Evolutionary conservation across 1,140 invertebrate genomes (phyloP).

Genomic region (Tribolium madens): DNA sequence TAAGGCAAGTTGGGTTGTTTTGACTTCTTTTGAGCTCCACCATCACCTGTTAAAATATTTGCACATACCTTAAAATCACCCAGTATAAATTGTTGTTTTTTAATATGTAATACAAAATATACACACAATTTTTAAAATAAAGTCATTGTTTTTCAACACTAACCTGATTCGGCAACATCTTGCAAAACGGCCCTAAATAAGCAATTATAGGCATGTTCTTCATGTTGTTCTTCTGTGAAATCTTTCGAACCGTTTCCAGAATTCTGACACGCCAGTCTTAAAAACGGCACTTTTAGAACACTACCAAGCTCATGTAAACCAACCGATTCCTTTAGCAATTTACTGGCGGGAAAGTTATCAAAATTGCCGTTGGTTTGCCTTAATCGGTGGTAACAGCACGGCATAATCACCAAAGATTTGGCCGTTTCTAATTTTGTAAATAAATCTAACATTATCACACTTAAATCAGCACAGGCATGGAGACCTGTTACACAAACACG

Average conservation of each 20-base stretch:
- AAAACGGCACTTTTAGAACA: conserved; percentile 73
- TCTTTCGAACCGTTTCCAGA: conserved; percentile 65
- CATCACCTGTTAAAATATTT: too few species aligned
- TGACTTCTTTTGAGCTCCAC: too few species aligned
- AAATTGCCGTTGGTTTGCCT: conserved; percentile 63
- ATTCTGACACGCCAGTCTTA: conserved; percentile 76
- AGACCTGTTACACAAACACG: conserved; percentile 75
- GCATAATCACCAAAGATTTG: conserved; percentile 76
- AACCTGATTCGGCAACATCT: conserved; percentile 70
- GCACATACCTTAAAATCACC: too few species aligned
- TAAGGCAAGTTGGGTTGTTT: too few species aligned
- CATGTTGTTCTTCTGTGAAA: conserved; percentile 65
- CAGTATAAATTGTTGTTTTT: too few species aligned
- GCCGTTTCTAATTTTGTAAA: conserved; percentile 75
- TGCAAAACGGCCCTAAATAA: conserved; percentile 73
- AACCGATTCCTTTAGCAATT: conserved; percentile 64
- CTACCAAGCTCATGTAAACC: conserved; percentile 60
- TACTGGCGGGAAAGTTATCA: conserved; percentile 75
- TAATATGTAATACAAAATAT: too few species aligned
- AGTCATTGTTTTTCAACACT: too few species aligned
- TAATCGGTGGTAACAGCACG: conserved; percentile 85
- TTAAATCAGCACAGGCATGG: conserved; percentile 88
- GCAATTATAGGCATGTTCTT: conserved; percentile 70
- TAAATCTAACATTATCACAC: conserved; percentile 77
- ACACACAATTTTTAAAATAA: too few species aligned